Evolutionary conservation across 2,113 vertebrate species (phyloP).

Genomic region (Ceyx cyanopectus): DNA sequence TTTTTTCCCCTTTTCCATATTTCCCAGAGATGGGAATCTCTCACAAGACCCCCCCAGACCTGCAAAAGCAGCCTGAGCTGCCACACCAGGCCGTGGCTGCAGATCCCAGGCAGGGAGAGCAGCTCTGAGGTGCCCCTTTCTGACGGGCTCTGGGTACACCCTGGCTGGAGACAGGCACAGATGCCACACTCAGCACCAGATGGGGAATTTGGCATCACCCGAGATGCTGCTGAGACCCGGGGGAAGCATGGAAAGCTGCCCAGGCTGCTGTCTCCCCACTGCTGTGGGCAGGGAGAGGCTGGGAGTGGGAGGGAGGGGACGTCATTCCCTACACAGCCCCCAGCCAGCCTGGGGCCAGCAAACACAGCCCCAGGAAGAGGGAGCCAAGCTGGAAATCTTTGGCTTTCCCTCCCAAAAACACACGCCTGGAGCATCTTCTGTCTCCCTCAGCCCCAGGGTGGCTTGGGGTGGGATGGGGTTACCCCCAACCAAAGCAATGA

Average conservation of each 20-base stretch:
- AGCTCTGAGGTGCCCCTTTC: neutral
- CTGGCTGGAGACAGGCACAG: neutral
- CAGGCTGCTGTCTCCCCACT: neutral
- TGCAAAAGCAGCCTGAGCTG: accelerated
- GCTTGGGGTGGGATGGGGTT: neutral
- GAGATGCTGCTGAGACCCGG: accelerated
- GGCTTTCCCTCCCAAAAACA: neutral
- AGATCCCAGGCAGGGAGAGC: neutral
- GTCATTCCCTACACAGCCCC: accelerated
- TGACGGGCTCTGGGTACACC: accelerated
- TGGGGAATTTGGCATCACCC: neutral
- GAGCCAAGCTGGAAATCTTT: neutral
- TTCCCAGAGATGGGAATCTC: neutral
- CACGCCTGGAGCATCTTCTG: accelerated
- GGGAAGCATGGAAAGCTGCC: neutral
- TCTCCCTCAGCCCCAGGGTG: neutral
- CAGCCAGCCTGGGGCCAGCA: neutral
- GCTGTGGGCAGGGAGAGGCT: neutral
- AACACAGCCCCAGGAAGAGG: accelerated
- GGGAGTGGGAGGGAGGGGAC: accelerated
- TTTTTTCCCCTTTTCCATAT: neutral
- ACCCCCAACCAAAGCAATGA: accelerated
- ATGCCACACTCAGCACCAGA: accelerated
- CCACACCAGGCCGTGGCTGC: accelerated
- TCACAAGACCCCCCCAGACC: neutral